Conservation (phyloP, 1,140 invertebrate species). For the Anoplophora glabripennis region DNA sequence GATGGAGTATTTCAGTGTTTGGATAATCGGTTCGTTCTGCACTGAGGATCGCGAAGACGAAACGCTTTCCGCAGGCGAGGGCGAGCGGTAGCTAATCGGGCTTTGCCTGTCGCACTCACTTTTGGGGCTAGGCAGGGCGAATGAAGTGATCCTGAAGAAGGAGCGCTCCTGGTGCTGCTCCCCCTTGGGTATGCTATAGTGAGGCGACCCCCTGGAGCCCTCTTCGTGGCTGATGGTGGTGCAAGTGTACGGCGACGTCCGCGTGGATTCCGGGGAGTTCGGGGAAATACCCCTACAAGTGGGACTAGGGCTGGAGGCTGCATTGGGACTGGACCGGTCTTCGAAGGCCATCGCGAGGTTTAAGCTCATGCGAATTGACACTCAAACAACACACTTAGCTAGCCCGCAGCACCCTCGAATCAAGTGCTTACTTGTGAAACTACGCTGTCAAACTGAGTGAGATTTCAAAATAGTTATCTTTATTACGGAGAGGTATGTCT, state of each 20-base stretch:
- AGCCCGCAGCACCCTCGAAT: conserved; percentile 22
- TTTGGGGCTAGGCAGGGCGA: conserved; percentile 41
- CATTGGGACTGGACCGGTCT: conserved; percentile 45
- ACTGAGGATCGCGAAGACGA: conserved; percentile 24
- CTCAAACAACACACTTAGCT: conserved; percentile 2
- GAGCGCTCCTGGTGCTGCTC: conserved; percentile 27
- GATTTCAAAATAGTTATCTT: conserved; percentile 53
- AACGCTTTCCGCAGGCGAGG: conserved; percentile 28
- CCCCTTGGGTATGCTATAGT: conserved; percentile 19
- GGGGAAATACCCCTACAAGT: conserved; percentile 28
- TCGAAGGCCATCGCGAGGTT: conserved; percentile 44
- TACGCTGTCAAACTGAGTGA: conserved; percentile 51
- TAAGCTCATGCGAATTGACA: conserved; percentile 5
- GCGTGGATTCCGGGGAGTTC: conserved; percentile 46
- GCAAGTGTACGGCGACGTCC: conserved; percentile 46
- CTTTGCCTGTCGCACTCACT: conserved; percentile 27
- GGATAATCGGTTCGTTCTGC: conserved; percentile 40
- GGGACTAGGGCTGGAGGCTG: conserved; percentile 36
- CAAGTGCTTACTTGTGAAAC: conserved; percentile 48
- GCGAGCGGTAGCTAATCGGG: conserved; percentile 25
- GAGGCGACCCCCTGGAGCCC: conserved; percentile 22
- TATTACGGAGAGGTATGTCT: conserved; percentile 43
- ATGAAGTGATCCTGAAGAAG: conserved; percentile 45
- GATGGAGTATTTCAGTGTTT: conserved; percentile 47
- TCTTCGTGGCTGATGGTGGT: conserved; percentile 38